A percentile compares a stretch with the other conserved stretches of the same genome.
Conservation (phyloP, 2,888 invertebrate genomes). For the Monopis laevigella region DNA sequence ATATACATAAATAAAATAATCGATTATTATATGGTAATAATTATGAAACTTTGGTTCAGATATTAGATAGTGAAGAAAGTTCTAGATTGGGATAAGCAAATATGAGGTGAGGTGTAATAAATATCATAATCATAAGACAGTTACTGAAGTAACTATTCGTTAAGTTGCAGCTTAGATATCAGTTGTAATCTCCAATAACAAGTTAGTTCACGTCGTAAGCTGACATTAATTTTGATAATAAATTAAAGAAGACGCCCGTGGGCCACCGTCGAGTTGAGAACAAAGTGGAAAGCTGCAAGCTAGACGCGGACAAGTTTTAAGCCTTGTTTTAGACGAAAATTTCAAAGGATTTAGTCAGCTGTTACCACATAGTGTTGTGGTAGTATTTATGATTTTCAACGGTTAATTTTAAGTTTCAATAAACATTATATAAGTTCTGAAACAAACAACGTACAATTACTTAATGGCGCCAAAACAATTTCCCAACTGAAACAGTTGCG, state of each 20-base stretch:
- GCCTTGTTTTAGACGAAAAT: constrained; percentile 48
- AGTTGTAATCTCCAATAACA: constrained; percentile 19
- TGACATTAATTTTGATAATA: constrained; percentile 48
- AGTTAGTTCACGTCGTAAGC: constrained; percentile 25
- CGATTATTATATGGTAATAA: too few relatives aligned
- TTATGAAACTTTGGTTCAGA: too few relatives aligned
- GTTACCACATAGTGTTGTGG: constrained; percentile 23
- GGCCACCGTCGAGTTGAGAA: constrained; percentile 34
- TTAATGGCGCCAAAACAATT: constrained; percentile 1
- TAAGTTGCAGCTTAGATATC: too few relatives aligned
- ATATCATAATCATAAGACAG: too few relatives aligned
- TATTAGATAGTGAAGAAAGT: too few relatives aligned
- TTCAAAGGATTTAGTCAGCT: constrained; percentile 46
- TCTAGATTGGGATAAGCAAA: too few relatives aligned
- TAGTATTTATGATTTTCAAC: neutral
- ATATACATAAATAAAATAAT: too few relatives aligned
- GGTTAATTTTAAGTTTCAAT: neutral
- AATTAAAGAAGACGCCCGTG: constrained; percentile 47
- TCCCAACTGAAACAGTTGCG: constrained; percentile 5
- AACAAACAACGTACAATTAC: neutral
- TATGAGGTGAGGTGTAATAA: too few relatives aligned
- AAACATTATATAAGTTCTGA: neutral
- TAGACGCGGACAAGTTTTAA: constrained; percentile 29
- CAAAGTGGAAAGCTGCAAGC: constrained; percentile 35
- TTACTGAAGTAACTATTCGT: too few relatives aligned